Conservation (phyloP, 1,140 invertebrate genomes). For the Apis laboriosa region DNA sequence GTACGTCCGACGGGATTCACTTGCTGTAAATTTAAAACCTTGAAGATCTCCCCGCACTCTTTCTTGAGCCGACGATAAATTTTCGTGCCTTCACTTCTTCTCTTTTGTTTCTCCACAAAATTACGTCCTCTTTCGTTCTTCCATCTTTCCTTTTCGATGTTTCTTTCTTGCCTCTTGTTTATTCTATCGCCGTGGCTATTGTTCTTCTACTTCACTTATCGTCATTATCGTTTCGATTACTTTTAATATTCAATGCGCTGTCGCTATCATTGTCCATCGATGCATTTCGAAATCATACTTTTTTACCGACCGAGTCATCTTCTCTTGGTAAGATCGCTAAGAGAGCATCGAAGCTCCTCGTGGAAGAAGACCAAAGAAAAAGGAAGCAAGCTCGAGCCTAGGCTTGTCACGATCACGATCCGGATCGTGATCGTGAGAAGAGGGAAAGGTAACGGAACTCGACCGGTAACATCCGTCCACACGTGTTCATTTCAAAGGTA, state of each 20-base stretch:
- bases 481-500: conserved; percentile 9
- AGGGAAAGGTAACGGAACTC: conserved; percentile 39
- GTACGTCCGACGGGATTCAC: conserved; percentile 23
- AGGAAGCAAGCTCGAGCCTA: background rate
- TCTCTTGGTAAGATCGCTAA: background rate
- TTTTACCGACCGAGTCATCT: background rate
- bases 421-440: conserved; percentile 5
- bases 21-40: conserved; percentile 37
- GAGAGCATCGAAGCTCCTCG: background rate
- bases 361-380: background rate
- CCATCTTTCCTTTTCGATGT: background rate
- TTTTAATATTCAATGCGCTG: conserved; percentile 13
- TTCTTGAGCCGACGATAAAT: conserved; percentile 23
- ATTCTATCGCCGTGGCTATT: background rate
- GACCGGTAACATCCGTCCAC: conserved; percentile 29
- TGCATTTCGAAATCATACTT: background rate
- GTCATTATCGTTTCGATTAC: conserved; percentile 13
- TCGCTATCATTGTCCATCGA: conserved; percentile 4
- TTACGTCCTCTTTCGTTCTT: conserved; percentile 15
- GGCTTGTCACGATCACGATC: conserved; percentile 22
- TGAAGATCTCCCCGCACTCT: background rate
- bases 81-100: background rate
- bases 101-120: conserved; percentile 17
- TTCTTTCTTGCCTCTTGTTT: background rate
- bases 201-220: conserved; percentile 8